These are phyloP conservation scores for Pogona vitticeps DNA, from an alignment of 2,113 vertebrate genomes.

Conservation along the genomic window DNA sequence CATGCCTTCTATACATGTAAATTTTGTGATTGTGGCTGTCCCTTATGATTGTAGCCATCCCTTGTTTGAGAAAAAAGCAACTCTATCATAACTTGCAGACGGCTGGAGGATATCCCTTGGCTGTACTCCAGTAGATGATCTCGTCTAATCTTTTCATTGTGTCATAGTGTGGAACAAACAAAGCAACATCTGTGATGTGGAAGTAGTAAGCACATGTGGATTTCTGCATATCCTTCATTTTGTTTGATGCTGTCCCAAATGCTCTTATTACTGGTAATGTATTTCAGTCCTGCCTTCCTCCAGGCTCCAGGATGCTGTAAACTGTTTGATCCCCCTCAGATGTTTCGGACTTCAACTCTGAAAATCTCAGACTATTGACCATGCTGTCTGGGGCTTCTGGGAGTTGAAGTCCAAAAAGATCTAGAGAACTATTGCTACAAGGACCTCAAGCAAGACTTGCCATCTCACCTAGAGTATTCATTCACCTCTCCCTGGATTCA, in stretches of 20 bases:
- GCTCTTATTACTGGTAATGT: background rate
- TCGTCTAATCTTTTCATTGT: background rate
- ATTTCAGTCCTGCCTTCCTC: background rate
- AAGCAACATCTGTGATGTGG: background rate
- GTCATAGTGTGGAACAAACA: background rate
- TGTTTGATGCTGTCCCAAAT: background rate
- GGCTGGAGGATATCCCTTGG: background rate
- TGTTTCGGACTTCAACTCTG: background rate
- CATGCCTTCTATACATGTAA: background rate
- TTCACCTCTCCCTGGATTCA: background rate
- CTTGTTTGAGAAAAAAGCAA: background rate
- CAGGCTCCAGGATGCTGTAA: background rate
- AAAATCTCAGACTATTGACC: too few species aligned
- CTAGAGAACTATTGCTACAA: background rate
- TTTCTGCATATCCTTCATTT: background rate
- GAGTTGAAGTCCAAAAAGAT: too few species aligned
- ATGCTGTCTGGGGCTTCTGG: too few species aligned
- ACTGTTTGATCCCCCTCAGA: background rate
- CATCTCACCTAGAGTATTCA: background rate
- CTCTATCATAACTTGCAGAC: background rate
- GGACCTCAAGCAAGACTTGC: background rate
- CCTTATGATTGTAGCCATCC: background rate
- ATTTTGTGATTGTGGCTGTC: background rate
- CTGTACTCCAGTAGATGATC: background rate
- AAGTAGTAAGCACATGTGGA: background rate